These are phyloP conservation scores for Takifugu bimaculatus DNA, from an alignment of 2,113 vertebrate species.

Conservation along the genomic window DNA sequence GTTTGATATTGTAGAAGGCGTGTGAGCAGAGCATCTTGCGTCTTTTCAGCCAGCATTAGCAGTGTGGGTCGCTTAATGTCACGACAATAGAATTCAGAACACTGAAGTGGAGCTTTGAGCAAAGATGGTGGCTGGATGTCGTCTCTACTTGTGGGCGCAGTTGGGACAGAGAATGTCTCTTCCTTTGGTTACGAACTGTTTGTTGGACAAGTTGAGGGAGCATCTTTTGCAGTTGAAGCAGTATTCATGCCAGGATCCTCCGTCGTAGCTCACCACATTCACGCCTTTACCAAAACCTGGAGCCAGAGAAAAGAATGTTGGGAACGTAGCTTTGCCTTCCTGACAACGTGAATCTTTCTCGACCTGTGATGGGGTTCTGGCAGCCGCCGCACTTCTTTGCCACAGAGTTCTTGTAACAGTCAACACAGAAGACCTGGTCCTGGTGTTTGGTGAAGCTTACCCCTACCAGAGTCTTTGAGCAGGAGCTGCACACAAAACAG, in stretches of 20 bases:
- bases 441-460: conserved; percentile 91
- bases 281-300: conserved; percentile 88
- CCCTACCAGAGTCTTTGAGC: conserved; percentile 86
- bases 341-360: background rate
- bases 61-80: no score
- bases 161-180: conserved; percentile 87
- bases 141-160: conserved; percentile 85
- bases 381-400: conserved; percentile 94
- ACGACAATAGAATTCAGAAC: no score
- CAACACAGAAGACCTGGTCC: conserved; percentile 89
- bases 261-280: conserved; percentile 93
- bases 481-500: conserved; percentile 91
- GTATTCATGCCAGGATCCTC: conserved; percentile 92
- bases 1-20: conserved; percentile 4
- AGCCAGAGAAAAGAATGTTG: conserved; percentile 6
- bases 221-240: conserved; percentile 97
- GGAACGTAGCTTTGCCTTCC: background rate
- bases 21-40: conserved; percentile 35
- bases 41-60: background rate
- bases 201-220: conserved; percentile 86
- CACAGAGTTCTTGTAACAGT: conserved; percentile 92
- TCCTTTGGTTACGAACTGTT: conserved; percentile 84
- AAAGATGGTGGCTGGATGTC: background rate
- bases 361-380: conserved; percentile 93
- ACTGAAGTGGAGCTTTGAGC: background rate